Evolutionary conservation across 2,113 vertebrate genomes (phyloP).

Genomic region (Anser brachyrhynchus): DNA sequence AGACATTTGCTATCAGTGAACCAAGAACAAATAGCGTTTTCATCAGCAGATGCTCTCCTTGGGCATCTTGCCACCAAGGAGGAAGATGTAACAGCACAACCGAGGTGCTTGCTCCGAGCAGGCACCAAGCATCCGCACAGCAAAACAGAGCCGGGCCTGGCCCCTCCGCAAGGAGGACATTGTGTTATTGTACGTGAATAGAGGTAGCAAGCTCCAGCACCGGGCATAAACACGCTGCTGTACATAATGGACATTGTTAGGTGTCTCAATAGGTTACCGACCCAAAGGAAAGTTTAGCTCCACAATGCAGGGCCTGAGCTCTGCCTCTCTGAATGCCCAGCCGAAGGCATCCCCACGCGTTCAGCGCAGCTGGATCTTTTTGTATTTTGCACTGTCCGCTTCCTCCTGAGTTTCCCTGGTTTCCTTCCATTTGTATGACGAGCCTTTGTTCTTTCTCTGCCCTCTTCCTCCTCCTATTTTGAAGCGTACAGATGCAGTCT

Average conservation of each 20-base stretch:
- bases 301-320: slow-evolving; percentile 33
- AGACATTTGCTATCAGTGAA: background rate
- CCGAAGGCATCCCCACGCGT: slow-evolving; percentile 46
- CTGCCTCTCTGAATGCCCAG: background rate
- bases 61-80: background rate
- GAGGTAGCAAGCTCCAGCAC: background rate
- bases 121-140: background rate
- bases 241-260: slow-evolving; percentile 67
- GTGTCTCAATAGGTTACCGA: slow-evolving; percentile 58
- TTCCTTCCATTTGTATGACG: slow-evolving; percentile 69
- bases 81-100: background rate
- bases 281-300: slow-evolving; percentile 43
- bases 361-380: slow-evolving; percentile 55
- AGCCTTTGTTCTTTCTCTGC: slow-evolving; percentile 69
- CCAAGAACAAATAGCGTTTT: background rate
- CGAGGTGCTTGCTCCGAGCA: background rate
- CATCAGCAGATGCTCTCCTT: background rate
- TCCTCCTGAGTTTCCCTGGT: slow-evolving; percentile 66
- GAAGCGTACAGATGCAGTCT: background rate
- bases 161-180: background rate
- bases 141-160: background rate
- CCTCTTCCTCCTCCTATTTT: slow-evolving; percentile 70
- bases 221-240: slow-evolving; percentile 24
- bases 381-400: slow-evolving; percentile 67
- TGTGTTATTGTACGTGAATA: background rate